Evolutionary conservation across 1,140 invertebrate genomes (phyloP).

Genomic region (Zophobas morio): DNA sequence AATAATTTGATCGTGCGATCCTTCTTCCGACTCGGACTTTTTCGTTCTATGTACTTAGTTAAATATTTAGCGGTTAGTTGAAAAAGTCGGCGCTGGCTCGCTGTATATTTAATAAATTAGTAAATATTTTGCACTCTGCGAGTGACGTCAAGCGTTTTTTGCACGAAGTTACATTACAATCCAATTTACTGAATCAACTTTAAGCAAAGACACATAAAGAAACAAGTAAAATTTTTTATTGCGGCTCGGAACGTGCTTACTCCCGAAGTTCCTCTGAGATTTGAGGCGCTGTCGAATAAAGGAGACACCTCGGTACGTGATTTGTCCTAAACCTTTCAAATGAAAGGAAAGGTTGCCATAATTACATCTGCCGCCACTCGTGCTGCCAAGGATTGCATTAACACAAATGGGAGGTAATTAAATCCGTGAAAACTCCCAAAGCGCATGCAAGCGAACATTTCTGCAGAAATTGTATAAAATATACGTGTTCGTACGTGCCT

Average conservation of each 20-base stretch:
- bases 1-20: constrained; percentile 23
- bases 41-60: no score
- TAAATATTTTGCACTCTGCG: neutral
- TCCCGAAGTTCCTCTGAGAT: constrained; percentile 14
- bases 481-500: no score
- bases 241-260: constrained; percentile 30
- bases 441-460: no score
- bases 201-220: neutral
- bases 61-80: no score
- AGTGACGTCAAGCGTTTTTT: no score
- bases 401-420: neutral
- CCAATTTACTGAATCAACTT: neutral
- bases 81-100: neutral
- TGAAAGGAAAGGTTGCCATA: constrained; percentile 9
- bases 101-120: neutral
- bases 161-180: neutral
- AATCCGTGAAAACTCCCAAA: no score
- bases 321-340: constrained; percentile 22
- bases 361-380: neutral
- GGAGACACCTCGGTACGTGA: constrained; percentile 20
- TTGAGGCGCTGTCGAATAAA: constrained; percentile 22
- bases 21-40: neutral
- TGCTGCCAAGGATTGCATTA: neutral
- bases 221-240: constrained; percentile 41
- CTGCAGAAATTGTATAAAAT: no score